phyloP scores from a whole-genome alignment of 2,113 vertebrate genomes.

The Ammodytes dubius region DNA sequence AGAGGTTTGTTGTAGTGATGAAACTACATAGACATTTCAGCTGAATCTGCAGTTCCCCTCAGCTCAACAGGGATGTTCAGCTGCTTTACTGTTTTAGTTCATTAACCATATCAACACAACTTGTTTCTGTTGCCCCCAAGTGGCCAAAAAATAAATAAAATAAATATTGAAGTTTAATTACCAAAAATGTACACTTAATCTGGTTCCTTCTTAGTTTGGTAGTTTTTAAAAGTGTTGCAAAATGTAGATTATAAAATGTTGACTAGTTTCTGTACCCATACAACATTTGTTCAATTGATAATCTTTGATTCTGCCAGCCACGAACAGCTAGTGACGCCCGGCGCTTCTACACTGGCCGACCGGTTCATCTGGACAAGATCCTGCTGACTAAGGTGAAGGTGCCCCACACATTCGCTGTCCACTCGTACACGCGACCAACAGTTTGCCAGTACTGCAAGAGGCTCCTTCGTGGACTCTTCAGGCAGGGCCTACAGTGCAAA shows the following conservation, averaged over 20 bases:
- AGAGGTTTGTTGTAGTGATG: neutral
- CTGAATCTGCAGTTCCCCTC: neutral
- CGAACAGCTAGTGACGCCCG: constrained; percentile 87
- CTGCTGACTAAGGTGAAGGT: constrained; percentile 93
- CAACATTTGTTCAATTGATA: neutral
- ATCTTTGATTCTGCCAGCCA: constrained; percentile 27
- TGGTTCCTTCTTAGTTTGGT: neutral
- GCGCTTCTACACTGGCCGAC: constrained; percentile 90
- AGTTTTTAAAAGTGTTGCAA: neutral
- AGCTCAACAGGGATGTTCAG: too few species aligned
- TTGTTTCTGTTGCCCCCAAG: neutral
- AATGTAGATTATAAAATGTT: neutral
- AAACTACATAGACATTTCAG: neutral
- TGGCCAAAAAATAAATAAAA: neutral
- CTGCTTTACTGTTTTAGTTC: too few species aligned
- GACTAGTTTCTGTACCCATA: neutral
- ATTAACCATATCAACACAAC: neutral
- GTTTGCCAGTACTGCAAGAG: constrained; percentile 95
- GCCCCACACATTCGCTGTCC: constrained; percentile 92
- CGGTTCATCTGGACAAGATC: constrained; percentile 92
- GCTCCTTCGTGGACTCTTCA: constrained; percentile 91
- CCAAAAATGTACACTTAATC: too few species aligned
- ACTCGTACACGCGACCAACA: constrained; percentile 92
- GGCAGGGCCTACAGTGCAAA: constrained; percentile 94
- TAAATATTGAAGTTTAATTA: too few species aligned